phyloP scores from a whole-genome alignment of 2,113 vertebrate species.

The Nothobranchius furzeri region DNA sequence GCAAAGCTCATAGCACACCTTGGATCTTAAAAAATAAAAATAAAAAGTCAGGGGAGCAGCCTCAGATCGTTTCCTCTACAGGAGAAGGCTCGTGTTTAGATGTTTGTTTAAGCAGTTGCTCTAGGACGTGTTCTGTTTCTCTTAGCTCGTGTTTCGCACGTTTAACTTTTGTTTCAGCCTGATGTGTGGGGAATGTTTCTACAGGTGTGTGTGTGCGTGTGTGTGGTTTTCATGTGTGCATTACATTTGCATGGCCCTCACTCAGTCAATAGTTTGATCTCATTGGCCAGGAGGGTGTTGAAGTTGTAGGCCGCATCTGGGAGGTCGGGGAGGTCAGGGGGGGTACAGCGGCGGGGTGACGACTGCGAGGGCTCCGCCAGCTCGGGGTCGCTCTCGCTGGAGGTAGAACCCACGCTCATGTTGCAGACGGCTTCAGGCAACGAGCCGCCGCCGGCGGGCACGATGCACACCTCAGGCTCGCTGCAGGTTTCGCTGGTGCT shows the following conservation, averaged over 20 bases:
- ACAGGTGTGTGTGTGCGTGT: conserved; percentile 37
- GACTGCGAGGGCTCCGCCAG: conserved; percentile 79
- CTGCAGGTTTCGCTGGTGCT: conserved; percentile 86
- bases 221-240: conserved; percentile 39
- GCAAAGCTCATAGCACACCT: conserved; percentile 20
- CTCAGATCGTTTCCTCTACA: conserved; percentile 71
- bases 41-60: conserved; percentile 82
- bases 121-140: conserved; percentile 27
- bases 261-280: conserved; percentile 88
- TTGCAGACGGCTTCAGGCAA: conserved; percentile 81
- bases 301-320: conserved; percentile 83
- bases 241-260: conserved; percentile 71
- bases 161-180: conserved; percentile 13
- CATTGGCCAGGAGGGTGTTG: conserved; percentile 85
- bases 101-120: conserved; percentile 34
- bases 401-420: conserved; percentile 86
- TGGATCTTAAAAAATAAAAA: conserved; percentile 38
- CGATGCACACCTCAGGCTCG: conserved; percentile 82
- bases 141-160: conserved; percentile 42
- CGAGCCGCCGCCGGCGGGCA: conserved; percentile 70
- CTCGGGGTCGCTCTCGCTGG: conserved; percentile 88
- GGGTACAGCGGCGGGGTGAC: conserved; percentile 59
- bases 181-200: conserved; percentile 56
- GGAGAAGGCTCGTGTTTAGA: conserved; percentile 54
- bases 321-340: conserved; percentile 65